Percentiles rank a stretch among this genome's conserved stretches.
Conservation (phyloP, 2,797 vertebrate genomes). For the Cheracebus regulus region DNA sequence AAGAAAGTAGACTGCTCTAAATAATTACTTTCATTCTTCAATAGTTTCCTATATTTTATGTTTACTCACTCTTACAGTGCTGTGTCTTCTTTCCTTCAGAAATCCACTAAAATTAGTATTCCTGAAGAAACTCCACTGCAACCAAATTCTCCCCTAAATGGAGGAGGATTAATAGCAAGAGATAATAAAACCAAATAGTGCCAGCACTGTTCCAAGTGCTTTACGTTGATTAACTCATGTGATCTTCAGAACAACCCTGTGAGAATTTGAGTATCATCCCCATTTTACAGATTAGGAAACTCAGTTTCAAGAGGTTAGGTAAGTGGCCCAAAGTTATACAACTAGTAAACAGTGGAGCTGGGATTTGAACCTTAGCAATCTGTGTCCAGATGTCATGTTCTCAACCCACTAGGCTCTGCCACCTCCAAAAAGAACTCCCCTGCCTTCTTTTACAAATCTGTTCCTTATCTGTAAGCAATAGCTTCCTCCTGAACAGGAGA, state of each 20-base stretch:
- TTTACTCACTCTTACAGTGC: neutral
- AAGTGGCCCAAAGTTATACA: neutral
- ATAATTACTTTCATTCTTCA: neutral
- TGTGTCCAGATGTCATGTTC: neutral
- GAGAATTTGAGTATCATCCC: neutral
- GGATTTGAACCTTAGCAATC: neutral
- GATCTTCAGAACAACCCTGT: neutral
- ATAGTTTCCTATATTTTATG: neutral
- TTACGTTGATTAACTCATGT: neutral
- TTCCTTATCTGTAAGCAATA: neutral
- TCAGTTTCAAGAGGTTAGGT: neutral
- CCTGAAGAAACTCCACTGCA: neutral
- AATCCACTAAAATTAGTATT: constrained; percentile 22
- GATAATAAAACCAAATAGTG: neutral
- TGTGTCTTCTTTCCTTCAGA: constrained; percentile 40
- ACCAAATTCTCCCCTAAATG: neutral
- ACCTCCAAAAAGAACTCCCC: neutral
- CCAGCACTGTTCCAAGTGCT: neutral
- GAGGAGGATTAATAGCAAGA: neutral
- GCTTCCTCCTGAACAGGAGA: neutral
- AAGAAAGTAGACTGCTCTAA: neutral
- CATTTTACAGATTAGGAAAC: neutral
- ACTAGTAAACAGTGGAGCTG: neutral
- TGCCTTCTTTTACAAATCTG: neutral
- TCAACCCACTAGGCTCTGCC: neutral